Base-by-base conservation (phyloP, 2,888 invertebrate genomes). In the Drosophila incognita region DNA sequence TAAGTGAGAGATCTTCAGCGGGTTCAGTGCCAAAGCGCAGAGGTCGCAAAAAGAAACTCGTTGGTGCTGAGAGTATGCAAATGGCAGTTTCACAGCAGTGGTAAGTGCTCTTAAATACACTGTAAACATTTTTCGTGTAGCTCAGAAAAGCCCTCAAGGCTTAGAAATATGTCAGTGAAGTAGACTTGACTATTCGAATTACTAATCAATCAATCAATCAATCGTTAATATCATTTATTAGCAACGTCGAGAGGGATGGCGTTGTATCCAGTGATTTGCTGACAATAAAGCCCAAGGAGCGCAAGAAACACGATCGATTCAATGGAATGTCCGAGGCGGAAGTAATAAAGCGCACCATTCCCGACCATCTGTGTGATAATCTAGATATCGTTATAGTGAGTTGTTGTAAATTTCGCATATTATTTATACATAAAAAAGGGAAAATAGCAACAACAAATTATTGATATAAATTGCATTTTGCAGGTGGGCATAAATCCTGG, bases 401-500 rank as follows among this genome's bases (percentile, higher is more conserved):
- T 84, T 97, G 94, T 94, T 97, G 94, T 94, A 95, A 94, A 95
- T 94, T 93, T 90, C 88, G 72, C 58, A 59, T 65, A 48, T 46
- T 58, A 54, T 18, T 36, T 64, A 54, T 11, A 18, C 2, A 24
- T n/a, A 6, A 7, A 24, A 46, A 24, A 46, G 4, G 8, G 15
- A 24, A 29, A 31, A 13, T 42, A 36, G 33, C 38, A n/a, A 24
- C 1, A 46, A 15, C 7, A 46, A 24, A 15, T 46, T 46, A 46
- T 46, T 24, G 15, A 46, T 15, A 15, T 24, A 24, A 24, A 4
- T n/a, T 2, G 8, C 0, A 29, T 52, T 46, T 15, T 56, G 7
- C 94, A 99, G 99, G 97, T 99, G 94, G 99, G 99, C 82, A 99
- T 99, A 90, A 99, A 99, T 94, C 99, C 99, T 15, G 99, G 99